Evolutionary conservation across 2,797 vertebrate genomes (phyloP).

Genomic region (Anniella stebbinsi): DNA sequence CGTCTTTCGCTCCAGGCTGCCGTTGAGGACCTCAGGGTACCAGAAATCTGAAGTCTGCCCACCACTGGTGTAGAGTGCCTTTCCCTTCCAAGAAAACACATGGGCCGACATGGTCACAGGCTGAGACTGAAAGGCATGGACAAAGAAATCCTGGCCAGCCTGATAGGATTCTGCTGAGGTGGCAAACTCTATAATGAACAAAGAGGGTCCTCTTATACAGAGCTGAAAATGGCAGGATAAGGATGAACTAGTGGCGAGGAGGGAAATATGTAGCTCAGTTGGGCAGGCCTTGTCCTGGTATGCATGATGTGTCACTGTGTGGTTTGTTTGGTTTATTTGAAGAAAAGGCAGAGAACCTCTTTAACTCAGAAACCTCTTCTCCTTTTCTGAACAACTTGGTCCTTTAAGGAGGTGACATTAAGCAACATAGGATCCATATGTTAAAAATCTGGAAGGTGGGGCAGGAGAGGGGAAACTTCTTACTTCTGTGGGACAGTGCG

Average conservation of each 20-base stretch:
- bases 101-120: too few species aligned
- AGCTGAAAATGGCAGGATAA: neutral
- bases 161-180: neutral
- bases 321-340: conserved; percentile 67
- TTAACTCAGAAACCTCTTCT: conserved; percentile 52
- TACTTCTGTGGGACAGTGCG: conserved; percentile 44
- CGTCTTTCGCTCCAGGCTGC: too few species aligned
- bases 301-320: conserved; percentile 41
- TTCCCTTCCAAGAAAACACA: neutral
- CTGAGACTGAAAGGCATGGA: neutral
- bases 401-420: conserved; percentile 24
- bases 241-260: too few species aligned
- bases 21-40: too few species aligned
- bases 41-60: too few species aligned
- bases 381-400: conserved; percentile 29
- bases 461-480: neutral
- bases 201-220: neutral
- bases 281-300: neutral
- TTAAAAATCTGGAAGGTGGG: conserved; percentile 60
- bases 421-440: conserved; percentile 61
- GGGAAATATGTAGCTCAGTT: neutral
- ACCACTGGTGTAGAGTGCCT: neutral
- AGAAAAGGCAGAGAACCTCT: conserved; percentile 52
- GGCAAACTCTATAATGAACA: neutral
- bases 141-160: neutral